Base-by-base conservation (phyloP, 2,113 vertebrate species). In the Cyprinus carpio region DNA sequence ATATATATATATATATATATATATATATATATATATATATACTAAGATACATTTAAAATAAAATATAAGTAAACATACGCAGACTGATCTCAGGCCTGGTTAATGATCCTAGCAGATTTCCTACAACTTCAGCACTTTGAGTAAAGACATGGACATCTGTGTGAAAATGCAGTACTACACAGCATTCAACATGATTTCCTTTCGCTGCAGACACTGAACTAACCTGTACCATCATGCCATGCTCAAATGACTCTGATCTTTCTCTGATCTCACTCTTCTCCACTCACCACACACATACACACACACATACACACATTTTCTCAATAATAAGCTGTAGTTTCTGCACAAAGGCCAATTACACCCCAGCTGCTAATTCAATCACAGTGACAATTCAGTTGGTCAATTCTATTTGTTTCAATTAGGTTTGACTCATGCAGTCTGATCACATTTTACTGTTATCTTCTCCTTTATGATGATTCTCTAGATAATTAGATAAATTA, bases 381-480 rank as follows among this genome's bases (percentile, higher is more conserved):
- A 93, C 92, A 92, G 91, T 92, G 90, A 89, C 84, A 90, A 91
- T 92, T 90, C 92, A 93, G 91, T 91, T 69, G 89, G 88, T 92
- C 91, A 88, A 93, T 93, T 93, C 89, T 87, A 92, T 94, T 92
- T 87, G 91, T 92, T 93, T 93, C 90, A 91, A 90, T 94, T 93
- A 92, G 72, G 60, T 85, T 86, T 60, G 88, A 90, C 89, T 89
- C 90, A 40, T 82, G 31, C 89, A 87, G 91, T 92, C 93, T 91
- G 88, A 92, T 92, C 85, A 87, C 78, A 93, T 94, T 91, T 91
- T 78, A 87, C 88, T 92, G 9, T 43, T 74, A n/a, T 43, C 71
- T 74, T 74, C 37, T 74, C 16, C 18, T 74, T 40, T 40, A 74
- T 74, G 18, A n/a, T 23, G 20, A 25, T 25, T 74, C 20, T 72